Percentiles rank a stretch among this genome's conserved stretches.
Evolutionary conservation across 2,113 vertebrate species (phyloP).

Genomic region (Morphnarchus princeps): DNA sequence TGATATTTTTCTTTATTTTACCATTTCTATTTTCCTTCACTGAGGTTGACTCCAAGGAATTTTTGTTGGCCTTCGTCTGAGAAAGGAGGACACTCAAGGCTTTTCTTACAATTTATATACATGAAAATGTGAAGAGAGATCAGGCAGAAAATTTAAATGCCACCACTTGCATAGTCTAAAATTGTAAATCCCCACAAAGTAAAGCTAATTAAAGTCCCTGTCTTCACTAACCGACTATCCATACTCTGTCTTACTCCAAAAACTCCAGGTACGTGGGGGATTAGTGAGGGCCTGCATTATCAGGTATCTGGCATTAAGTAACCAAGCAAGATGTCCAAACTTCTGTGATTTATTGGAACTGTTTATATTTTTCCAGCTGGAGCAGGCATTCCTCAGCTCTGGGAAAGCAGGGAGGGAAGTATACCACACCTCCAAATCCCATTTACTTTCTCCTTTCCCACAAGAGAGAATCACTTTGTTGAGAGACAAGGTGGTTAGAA

Average conservation of each 20-base stretch:
- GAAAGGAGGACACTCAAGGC: background rate
- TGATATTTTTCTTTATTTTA: background rate
- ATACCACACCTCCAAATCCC: conserved; percentile 1
- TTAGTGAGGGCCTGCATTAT: conserved; percentile 7
- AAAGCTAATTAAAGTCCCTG: background rate
- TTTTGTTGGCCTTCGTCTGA: background rate
- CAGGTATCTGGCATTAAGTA: conserved; percentile 17
- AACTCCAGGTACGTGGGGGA: background rate
- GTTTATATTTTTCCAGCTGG: conserved; percentile 59
- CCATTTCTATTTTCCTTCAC: background rate
- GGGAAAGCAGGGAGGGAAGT: background rate
- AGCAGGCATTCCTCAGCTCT: background rate
- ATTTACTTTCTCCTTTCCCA: conserved; percentile 39
- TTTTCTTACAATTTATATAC: background rate
- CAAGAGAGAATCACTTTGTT: conserved; percentile 26
- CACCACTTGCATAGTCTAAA: background rate
- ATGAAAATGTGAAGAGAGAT: background rate
- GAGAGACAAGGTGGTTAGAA: conserved; percentile 39
- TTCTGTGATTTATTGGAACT: background rate
- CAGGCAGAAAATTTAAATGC: background rate
- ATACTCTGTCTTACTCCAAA: background rate
- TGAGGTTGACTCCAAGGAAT: background rate
- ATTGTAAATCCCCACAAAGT: background rate
- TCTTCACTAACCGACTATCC: background rate
- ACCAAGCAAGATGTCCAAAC: background rate